These are phyloP conservation scores for Macrotis lagotis DNA, from an alignment of 2,113 vertebrate species.

Conservation along the genomic window DNA sequence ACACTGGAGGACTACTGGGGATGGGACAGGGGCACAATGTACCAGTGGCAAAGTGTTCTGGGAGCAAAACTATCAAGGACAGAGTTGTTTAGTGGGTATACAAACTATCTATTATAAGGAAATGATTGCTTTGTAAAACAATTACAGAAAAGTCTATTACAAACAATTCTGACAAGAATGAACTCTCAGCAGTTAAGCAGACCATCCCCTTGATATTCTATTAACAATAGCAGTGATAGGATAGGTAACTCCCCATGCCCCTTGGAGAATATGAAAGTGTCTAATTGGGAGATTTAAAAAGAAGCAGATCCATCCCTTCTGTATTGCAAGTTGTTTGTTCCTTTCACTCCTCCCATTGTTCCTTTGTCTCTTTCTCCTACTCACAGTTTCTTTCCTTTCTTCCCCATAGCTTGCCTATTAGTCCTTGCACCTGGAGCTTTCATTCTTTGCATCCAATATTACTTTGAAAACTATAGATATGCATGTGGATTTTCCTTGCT, in stretches of 20 bases:
- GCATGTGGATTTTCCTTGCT: not conserved
- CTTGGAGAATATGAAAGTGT: not conserved
- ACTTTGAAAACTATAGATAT: not conserved
- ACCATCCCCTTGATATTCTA: slow-evolving; percentile 56
- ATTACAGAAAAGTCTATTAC: slow-evolving; percentile 50
- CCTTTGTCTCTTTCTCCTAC: slow-evolving; percentile 21
- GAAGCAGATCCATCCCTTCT: not conserved
- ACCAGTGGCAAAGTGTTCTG: not conserved
- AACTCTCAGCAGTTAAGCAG: slow-evolving; percentile 51
- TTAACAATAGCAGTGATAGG: slow-evolving; percentile 54
- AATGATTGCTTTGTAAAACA: slow-evolving; percentile 45
- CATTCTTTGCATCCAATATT: not conserved
- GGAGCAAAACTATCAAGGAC: slow-evolving; percentile 30
- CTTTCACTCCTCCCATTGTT: not conserved
- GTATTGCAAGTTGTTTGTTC: slow-evolving; percentile 1
- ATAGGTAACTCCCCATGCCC: slow-evolving; percentile 27
- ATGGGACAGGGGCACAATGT: not conserved
- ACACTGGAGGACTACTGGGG: not conserved
- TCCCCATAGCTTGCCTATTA: not conserved
- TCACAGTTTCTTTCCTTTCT: not conserved
- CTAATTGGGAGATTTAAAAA: slow-evolving; percentile 40
- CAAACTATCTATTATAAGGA: slow-evolving; percentile 17
- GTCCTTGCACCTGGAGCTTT: slow-evolving; percentile 23
- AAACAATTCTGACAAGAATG: slow-evolving; percentile 60
- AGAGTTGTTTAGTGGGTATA: slow-evolving; percentile 33